Conservation (phyloP, 2,113 vertebrate species). For the Laticauda laticaudata region DNA sequence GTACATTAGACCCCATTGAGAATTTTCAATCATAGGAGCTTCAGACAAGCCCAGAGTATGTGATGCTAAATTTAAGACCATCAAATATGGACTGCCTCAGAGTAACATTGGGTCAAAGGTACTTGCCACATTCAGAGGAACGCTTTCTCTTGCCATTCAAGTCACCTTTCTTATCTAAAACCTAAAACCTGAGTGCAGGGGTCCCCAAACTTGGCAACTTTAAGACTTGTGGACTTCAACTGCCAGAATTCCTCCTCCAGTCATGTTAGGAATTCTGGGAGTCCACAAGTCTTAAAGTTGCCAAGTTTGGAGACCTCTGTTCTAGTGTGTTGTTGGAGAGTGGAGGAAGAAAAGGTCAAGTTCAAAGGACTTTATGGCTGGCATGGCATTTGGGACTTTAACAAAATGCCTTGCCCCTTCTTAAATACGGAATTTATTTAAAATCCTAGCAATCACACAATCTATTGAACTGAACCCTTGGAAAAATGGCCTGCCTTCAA, state of each 20-base stretch:
- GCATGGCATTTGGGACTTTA: background rate
- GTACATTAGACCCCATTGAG: constrained; percentile 66
- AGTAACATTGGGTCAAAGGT: background rate
- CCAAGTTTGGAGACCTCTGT: no score
- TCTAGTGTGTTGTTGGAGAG: background rate
- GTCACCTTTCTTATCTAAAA: constrained; percentile 18
- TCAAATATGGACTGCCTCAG: constrained; percentile 43
- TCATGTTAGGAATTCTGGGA: no score
- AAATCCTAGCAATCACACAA: accelerated
- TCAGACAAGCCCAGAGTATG: constrained; percentile 57
- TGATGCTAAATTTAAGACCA: constrained; percentile 60
- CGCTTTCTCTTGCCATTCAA: background rate
- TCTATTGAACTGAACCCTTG: background rate
- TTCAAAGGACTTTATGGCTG: background rate
- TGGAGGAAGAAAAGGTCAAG: background rate
- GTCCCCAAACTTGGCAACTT: no score
- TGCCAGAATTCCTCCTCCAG: no score
- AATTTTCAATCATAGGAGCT: constrained; percentile 61
- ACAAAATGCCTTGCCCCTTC: background rate
- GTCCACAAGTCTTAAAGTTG: no score
- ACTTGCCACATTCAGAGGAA: background rate
- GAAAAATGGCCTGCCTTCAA: background rate
- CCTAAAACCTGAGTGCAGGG: background rate
- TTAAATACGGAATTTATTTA: background rate
- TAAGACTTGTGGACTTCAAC: no score